Conservation (phyloP, 2,113 vertebrate genomes). For the Catharus fuscescens region DNA sequence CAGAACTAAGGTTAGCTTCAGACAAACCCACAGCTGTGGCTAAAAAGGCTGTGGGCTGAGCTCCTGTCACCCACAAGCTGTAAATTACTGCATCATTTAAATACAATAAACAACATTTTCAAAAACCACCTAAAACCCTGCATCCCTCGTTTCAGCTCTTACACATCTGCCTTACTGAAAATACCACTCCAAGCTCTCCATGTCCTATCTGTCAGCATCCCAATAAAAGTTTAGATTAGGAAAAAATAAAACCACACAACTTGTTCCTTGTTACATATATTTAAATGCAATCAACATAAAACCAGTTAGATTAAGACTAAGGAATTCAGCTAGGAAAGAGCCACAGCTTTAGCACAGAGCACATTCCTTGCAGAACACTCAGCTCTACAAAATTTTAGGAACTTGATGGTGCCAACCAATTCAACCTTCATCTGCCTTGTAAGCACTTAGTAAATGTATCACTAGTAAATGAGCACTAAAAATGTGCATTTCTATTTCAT, state of each 20-base stretch:
- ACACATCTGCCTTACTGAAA: background rate
- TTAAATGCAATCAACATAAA: background rate
- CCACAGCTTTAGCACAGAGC: background rate
- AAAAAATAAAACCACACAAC: background rate
- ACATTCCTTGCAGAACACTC: background rate
- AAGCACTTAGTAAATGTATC: accelerated
- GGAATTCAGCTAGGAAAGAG: background rate
- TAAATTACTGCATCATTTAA: too few species aligned
- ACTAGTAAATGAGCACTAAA: background rate
- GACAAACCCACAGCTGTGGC: too few species aligned
- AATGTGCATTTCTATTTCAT: background rate
- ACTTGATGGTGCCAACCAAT: background rate
- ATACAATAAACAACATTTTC: too few species aligned
- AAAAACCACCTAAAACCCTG: too few species aligned
- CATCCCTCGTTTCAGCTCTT: too few species aligned
- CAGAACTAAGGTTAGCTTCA: too few species aligned
- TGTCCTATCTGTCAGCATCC: background rate
- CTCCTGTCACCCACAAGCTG: too few species aligned
- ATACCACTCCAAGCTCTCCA: background rate
- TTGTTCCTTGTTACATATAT: background rate
- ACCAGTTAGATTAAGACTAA: background rate
- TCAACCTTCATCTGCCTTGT: background rate
- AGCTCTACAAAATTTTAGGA: background rate
- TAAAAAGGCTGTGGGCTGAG: too few species aligned
- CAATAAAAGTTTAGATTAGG: background rate